Conservation (phyloP, 2,888 invertebrate genomes). For the Drosophila formosana region DNA sequence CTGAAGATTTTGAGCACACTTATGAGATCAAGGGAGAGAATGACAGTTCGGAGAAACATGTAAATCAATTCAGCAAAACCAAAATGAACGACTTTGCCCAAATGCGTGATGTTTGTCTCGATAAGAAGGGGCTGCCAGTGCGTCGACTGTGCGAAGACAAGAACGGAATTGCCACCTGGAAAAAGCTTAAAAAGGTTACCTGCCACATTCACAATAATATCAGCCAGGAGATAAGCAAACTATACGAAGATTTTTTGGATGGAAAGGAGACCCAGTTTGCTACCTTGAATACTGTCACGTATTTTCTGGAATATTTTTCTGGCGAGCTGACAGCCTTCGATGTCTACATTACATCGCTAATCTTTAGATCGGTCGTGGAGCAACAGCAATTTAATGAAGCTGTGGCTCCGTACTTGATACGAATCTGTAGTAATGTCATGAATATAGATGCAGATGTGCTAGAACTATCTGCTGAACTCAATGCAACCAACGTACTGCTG, state of each 20-base stretch:
- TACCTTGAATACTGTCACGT: constrained; percentile 42
- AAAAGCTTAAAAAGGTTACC: constrained; percentile 62
- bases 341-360: constrained; percentile 46
- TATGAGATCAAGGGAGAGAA: no score
- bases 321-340: constrained; percentile 52
- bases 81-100: constrained; percentile 74
- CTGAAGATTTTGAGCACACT: no score
- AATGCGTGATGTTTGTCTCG: constrained; percentile 85
- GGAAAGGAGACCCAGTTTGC: neutral
- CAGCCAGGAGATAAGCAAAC: constrained; percentile 56
- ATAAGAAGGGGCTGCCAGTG: constrained; percentile 87
- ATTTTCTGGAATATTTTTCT: constrained; percentile 42
- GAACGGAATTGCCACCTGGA: constrained; percentile 86
- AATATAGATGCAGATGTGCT: constrained; percentile 83
- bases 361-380: constrained; percentile 36
- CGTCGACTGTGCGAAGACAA: constrained; percentile 87
- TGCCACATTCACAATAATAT: constrained; percentile 56
- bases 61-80: no score
- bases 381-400: constrained; percentile 21
- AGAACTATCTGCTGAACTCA: constrained; percentile 85
- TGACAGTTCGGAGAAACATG: no score
- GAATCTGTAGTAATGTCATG: constrained; percentile 86
- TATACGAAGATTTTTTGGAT: constrained; percentile 50
- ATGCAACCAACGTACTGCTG: constrained; percentile 88
- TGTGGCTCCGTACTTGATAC: constrained; percentile 66